A percentile compares a stretch with the other conserved stretches of the same genome.
phyloP scores from a whole-genome alignment of 2,113 vertebrate genomes.

The Tragelaphus scriptus region DNA sequence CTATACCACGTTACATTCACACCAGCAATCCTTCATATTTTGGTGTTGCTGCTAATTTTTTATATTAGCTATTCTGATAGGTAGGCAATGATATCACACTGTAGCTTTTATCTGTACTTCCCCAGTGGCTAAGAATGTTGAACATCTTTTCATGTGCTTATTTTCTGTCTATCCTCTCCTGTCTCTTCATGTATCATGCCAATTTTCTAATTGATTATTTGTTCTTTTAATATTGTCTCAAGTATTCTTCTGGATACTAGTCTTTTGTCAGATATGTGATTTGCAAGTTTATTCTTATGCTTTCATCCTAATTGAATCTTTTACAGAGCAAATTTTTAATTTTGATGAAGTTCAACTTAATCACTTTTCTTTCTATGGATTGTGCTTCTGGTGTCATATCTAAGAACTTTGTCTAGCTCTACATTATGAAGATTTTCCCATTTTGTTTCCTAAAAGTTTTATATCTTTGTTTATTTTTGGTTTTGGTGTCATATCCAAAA shows the following conservation, averaged over 20 bases:
- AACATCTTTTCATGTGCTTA: not conserved
- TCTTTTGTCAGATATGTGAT: not conserved
- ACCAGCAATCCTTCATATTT: not conserved
- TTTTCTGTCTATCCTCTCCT: not conserved
- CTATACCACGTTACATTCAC: not conserved
- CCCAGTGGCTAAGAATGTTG: not conserved
- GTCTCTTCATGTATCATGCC: not conserved
- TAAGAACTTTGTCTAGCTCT: not conserved
- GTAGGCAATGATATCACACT: not conserved
- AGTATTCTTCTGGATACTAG: not conserved
- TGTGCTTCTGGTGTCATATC: not conserved
- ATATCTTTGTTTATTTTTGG: not conserved
- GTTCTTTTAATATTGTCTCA: not conserved
- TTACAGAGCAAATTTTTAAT: not conserved
- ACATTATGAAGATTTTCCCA: not conserved
- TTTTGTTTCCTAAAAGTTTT: not conserved
- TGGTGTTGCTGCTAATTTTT: not conserved
- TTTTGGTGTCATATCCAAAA: not conserved
- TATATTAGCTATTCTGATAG: not conserved
- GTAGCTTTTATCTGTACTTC: not conserved
- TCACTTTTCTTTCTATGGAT: not conserved
- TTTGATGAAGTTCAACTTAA: not conserved
- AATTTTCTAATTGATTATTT: constrained; percentile 25
- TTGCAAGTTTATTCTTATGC: not conserved
- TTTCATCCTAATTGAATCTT: not conserved